Evolutionary conservation across 1,140 invertebrate species (phyloP).

Genomic region (Pseudomyrmex flavicornis): DNA sequence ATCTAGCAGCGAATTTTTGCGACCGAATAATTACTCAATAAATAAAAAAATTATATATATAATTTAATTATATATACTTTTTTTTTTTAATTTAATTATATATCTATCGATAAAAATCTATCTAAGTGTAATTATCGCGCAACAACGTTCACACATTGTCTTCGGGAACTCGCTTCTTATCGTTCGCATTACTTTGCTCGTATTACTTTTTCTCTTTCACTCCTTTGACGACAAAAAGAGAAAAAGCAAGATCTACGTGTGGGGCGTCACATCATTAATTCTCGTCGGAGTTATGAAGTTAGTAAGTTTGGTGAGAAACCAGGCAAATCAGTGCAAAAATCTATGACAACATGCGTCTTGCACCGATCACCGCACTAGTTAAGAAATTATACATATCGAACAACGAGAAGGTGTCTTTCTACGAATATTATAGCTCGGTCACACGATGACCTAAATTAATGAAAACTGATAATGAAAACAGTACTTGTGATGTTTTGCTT

Average conservation of each 20-base stretch:
- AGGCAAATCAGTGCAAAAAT: constrained; percentile 66
- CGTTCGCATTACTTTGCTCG: constrained; percentile 26
- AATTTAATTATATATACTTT: too few relatives aligned
- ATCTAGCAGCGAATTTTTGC: constrained; percentile 15
- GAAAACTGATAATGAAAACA: too few relatives aligned
- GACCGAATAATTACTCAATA: constrained; percentile 17
- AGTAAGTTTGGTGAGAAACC: constrained; percentile 1
- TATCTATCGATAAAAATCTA: background rate
- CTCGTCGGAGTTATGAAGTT: constrained; percentile 52
- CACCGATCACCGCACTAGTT: constrained; percentile 67
- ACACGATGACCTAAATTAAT: background rate
- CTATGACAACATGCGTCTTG: constrained; percentile 43
- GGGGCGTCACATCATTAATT: background rate
- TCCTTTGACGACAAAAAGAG: background rate
- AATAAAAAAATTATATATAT: constrained; percentile 1
- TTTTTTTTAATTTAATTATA: too few relatives aligned
- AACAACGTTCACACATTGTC: constrained; percentile 23
- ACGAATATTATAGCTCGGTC: constrained; percentile 41
- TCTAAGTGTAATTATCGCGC: constrained; percentile 8
- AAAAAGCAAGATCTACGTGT: background rate
- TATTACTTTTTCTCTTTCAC: background rate
- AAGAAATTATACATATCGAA: constrained; percentile 79
- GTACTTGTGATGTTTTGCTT: too few relatives aligned
- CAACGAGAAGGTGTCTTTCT: constrained; percentile 66
- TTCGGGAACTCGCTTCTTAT: constrained; percentile 28